These are phyloP conservation scores for Meleagris gallopavo DNA, from an alignment of 2,113 vertebrate genomes.

Conservation along the genomic window DNA sequence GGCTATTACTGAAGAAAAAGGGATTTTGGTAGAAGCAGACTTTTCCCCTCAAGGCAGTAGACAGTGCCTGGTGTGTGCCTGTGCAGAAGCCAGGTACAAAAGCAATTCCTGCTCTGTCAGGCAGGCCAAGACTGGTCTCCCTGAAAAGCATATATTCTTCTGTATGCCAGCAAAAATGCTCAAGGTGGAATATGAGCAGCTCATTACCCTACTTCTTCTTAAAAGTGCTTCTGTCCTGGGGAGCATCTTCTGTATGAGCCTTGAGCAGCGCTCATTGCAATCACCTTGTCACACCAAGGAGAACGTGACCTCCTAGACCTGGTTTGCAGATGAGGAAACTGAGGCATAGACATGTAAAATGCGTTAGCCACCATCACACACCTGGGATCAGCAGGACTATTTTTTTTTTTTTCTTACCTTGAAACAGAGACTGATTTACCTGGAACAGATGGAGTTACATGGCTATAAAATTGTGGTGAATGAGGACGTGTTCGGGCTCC, in stretches of 20 bases:
- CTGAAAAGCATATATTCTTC: not conserved
- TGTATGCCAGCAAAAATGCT: not conserved
- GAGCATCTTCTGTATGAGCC: not conserved
- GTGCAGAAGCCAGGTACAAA: not conserved
- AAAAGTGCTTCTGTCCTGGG: not conserved
- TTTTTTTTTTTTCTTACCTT: not conserved
- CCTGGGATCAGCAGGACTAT: not conserved
- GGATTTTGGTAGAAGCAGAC: not conserved
- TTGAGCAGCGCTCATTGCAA: not conserved
- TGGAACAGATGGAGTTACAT: not conserved
- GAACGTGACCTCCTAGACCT: not conserved
- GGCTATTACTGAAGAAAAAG: not conserved
- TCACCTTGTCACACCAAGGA: not conserved
- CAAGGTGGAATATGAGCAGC: not conserved
- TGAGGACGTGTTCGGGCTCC: not conserved
- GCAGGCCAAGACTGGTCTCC: not conserved
- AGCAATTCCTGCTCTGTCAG: not conserved
- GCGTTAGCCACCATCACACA: not conserved
- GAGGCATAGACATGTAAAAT: not conserved
- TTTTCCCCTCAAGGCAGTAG: conserved; percentile 27
- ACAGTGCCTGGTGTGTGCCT: not conserved
- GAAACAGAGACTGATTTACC: conserved; percentile 24
- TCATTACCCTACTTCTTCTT: not conserved
- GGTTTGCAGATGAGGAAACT: conserved; percentile 22
- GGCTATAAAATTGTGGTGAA: conserved; percentile 46